These are phyloP conservation scores for Lamprotornis superbus DNA, from an alignment of 2,113 vertebrate species.

Conservation along the genomic window DNA sequence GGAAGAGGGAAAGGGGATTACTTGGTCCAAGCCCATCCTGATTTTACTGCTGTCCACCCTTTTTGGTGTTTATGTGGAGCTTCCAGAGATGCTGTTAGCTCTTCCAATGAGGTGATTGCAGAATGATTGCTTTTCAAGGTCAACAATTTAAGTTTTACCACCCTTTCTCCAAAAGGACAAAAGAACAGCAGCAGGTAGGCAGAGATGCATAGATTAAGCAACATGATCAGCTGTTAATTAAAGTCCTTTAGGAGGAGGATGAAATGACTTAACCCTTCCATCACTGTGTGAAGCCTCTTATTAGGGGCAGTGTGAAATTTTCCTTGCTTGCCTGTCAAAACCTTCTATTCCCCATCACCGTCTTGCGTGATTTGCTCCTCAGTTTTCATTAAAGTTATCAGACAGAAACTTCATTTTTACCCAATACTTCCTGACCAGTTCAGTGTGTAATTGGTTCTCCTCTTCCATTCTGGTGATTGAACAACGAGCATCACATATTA, in stretches of 20 bases:
- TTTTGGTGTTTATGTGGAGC: constrained; percentile 1
- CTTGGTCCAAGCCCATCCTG: background rate
- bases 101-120: constrained; percentile 18
- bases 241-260: background rate
- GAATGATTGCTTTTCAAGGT: constrained; percentile 57
- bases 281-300: background rate
- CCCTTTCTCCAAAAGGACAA: constrained; percentile 38
- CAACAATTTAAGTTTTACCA: constrained; percentile 40
- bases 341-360: background rate
- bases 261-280: constrained; percentile 22
- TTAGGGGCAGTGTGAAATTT: background rate
- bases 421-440: background rate
- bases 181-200: constrained; percentile 18
- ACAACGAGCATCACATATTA: background rate
- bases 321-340: background rate
- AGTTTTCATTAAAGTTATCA: background rate
- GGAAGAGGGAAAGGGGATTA: background rate
- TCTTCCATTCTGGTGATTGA: background rate
- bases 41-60: constrained; percentile 16
- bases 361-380: background rate
- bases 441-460: background rate
- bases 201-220: constrained; percentile 56
- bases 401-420: constrained; percentile 2
- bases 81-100: background rate
- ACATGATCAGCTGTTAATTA: constrained; percentile 43